Base-by-base conservation (phyloP, 2,797 vertebrate species). In the Mormyrus hasselquistii region DNA sequence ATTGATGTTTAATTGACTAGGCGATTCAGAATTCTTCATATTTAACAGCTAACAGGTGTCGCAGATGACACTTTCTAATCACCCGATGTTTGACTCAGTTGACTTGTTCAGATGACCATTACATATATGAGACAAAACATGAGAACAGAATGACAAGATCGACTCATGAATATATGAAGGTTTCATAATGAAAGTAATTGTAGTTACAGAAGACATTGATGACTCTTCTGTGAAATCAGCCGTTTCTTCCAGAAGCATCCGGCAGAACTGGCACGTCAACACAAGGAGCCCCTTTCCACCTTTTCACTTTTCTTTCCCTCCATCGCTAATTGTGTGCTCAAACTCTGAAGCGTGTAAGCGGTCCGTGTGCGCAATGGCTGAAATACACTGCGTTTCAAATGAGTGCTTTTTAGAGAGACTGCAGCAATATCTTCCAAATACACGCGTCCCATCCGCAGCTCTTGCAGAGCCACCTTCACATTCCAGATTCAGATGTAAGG, bases 341-440 rank as follows among this genome's bases (percentile, higher is more conserved):
- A n/a, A 47, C 19, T n/a, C 16, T 79, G 73, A n/a, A 41, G 73
- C 10, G 38, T 79, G 0, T n/a, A 9, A 44, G 38, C 38, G 19
- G 19, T 44, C 41, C 5, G 7, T 9, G 10, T 47, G 76, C 76
- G 2, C 41, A 0, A 10, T 4, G 38, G 41, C 76, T 47, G 76
- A 82, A 47, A 82, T 3, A 47, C 76, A n/a, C 76, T n/a, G 41
- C 16, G 8, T 82, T 82, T 8, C 38, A 82, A 47, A 19, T 82
- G 4, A 16, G 29, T 38, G 69, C 34, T 16, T 73, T 73, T 73
- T 14, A 38, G 69, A 41, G 69, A 73, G 34, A 14, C 94, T 94
- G 94, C 94, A 19, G 49, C 22, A 19, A 34, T 86, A 94, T 95
- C 95, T 95, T 94, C 94, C 93, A 95, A 95, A 95, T 96, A 93